A percentile compares a stretch with the other conserved stretches of the same genome.
Conservation (phyloP, 2,113 vertebrate genomes). For the Mesembrinibis cayennensis region DNA sequence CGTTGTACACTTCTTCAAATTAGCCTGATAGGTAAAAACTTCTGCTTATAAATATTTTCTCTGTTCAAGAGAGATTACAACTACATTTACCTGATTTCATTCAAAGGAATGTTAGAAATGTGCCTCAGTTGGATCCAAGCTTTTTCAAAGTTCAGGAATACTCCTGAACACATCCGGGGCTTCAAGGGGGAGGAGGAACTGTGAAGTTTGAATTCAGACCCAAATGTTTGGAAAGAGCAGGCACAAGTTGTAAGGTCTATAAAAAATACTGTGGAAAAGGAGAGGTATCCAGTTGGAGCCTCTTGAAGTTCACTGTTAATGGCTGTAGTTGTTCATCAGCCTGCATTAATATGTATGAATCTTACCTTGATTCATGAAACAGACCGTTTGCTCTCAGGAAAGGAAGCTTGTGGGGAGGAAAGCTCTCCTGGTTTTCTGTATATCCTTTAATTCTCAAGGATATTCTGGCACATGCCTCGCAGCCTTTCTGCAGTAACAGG, state of each 20-base stretch:
- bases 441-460: background rate
- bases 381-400: background rate
- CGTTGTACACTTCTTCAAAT: background rate
- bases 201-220: background rate
- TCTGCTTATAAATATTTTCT: background rate
- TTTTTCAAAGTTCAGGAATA: background rate
- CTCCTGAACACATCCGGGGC: background rate
- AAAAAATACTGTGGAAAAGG: background rate
- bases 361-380: background rate
- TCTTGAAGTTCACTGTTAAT: background rate
- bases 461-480: background rate
- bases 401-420: background rate
- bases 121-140: background rate
- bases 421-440: background rate
- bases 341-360: background rate
- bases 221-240: background rate
- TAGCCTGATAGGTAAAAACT: background rate
- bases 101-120: background rate
- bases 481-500: background rate
- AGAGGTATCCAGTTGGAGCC: background rate
- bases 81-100: background rate
- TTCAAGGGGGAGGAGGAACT: background rate
- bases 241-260: background rate
- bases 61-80: background rate
- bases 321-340: background rate